Evolutionary conservation across 2,888 invertebrate species (phyloP), one percentile per base, ranked within the genome.

Genomic region (Frankliniella fusca): DNA sequence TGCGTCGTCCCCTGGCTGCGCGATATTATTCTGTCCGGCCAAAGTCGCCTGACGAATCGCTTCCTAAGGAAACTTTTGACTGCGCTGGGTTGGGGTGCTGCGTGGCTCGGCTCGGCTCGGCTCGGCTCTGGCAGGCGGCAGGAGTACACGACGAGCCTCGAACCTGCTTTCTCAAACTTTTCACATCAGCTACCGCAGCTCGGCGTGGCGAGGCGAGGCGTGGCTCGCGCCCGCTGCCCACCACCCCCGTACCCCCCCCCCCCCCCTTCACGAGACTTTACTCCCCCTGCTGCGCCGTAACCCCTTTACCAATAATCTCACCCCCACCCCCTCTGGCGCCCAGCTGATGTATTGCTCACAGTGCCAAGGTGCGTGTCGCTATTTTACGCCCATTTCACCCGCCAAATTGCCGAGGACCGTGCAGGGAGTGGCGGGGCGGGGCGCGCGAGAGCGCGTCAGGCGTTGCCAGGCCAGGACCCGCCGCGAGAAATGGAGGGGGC

Each of bases 21-120:
- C 27, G 70, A 76, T 76, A 76, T 76, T 76, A 76, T 76, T 76
- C 70, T 76, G 70, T 76, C 70, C 70, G 70, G 70, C 70, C 23
- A 76, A 76, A 76, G 70, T 76, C 70, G 70, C 70, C 70, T 76
- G 70, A 76, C 70, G 70, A 76, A 76, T 76, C 70, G 70, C 70
- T 76, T 76, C 70, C 70, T 23, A 76, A 27, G 27, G 23, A 76
- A 76, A 76, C 70, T 76, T 76, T 27, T 23, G 27, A 76, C 70
- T 76, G 70, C 70, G 70, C 5, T 20, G 54, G 54, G 54, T 15
- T 5, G 70, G 70, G 70, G 70, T 23, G 70, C 8, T 23, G 23
- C 70, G 70, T n/a, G 23, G 70, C 0, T n/a, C n/a, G 23, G 23
- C 3, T 11, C 54, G 70, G 70, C 27, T 0, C 10, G 70, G 27